phyloP scores from a whole-genome alignment of 2,113 vertebrate species.

The Archilochus colubris region DNA sequence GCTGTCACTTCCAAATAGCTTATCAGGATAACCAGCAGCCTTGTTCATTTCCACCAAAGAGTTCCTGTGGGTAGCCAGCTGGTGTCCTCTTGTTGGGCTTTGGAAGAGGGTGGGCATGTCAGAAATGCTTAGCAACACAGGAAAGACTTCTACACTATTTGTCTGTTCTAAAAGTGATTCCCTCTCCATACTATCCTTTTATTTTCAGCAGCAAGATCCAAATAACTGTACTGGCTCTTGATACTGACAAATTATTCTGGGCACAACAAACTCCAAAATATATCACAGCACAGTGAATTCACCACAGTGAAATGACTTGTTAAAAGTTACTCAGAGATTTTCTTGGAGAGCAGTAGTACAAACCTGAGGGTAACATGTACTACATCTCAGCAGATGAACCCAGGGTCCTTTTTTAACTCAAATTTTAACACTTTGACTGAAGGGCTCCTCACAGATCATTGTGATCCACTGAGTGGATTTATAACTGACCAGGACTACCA shows the following conservation, averaged over 20 bases:
- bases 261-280: neutral
- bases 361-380: neutral
- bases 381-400: neutral
- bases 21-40: neutral
- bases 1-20: constrained; percentile 22
- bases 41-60: neutral
- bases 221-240: neutral
- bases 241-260: neutral
- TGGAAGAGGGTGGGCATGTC: neutral
- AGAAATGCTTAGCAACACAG: neutral
- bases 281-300: neutral
- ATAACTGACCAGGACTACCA: neutral
- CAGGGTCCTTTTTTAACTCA: neutral
- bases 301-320: neutral
- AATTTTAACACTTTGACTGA: neutral
- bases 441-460: neutral
- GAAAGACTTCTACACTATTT: neutral
- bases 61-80: neutral
- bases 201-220: neutral
- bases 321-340: neutral
- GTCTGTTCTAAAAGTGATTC: neutral
- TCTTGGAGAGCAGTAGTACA: neutral
- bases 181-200: neutral
- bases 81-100: neutral
- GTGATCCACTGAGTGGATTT: neutral